These are phyloP conservation scores for Iphiclides podalirius DNA, from an alignment of 2,888 invertebrate genomes.

Conservation along the genomic window DNA sequence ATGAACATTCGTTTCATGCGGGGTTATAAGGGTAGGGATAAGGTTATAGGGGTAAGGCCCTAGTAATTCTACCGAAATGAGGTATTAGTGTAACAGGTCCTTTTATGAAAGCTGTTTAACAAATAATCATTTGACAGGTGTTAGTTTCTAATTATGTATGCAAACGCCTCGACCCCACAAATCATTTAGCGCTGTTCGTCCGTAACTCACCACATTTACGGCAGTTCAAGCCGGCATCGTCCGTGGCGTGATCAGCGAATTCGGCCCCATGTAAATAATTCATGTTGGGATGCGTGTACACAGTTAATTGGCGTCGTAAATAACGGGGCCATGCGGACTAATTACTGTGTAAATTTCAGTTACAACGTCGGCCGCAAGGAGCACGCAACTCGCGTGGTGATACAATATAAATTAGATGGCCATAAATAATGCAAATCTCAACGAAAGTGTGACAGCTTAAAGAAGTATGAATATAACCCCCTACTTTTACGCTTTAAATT, in stretches of 20 bases:
- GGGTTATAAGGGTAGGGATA: no score
- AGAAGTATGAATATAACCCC: no score
- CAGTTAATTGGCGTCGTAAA: slow-evolving; percentile 25
- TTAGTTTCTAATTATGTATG: neutral
- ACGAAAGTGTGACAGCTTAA: neutral
- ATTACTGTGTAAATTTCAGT: slow-evolving; percentile 17
- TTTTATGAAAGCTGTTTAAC: neutral
- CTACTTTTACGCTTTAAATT: no score
- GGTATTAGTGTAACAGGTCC: no score
- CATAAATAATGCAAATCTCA: neutral
- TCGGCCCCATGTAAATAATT: slow-evolving; percentile 10
- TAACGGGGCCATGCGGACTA: slow-evolving; percentile 14
- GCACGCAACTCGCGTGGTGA: slow-evolving; percentile 1
- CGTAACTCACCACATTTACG: neutral
- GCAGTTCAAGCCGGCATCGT: neutral
- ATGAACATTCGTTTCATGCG: no score
- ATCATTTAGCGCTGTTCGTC: neutral
- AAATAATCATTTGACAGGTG: no score
- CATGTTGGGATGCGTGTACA: slow-evolving; percentile 21
- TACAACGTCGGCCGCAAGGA: slow-evolving; percentile 1
- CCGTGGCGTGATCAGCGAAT: slow-evolving; percentile 3
- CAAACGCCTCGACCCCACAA: neutral
- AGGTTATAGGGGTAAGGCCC: no score
- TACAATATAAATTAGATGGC: neutral
- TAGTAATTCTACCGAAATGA: no score